Evolutionary conservation across 2,113 vertebrate species (phyloP), one percentile per base, ranked within the genome.

Genomic region (Crypturellus undulatus): DNA sequence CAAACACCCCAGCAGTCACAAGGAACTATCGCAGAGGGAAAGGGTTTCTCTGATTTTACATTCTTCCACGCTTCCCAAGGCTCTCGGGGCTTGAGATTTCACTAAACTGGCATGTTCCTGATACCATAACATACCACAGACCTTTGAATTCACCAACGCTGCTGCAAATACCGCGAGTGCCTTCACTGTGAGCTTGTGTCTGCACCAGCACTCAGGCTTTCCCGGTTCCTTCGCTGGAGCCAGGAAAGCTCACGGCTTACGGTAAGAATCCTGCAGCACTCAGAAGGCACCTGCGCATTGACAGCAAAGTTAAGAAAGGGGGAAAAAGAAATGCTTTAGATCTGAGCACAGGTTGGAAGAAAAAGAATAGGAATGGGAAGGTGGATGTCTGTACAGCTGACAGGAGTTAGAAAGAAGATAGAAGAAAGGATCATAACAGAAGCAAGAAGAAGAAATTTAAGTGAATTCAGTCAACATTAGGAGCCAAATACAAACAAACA

Each of bases 31-130:
- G 70, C 30, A 64, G 49, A 76, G 63, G 12, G 36, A 51, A 2
- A 64, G 3, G 2, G 0, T 1, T 7, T 28, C 26, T 64, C 14
- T 24, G 15, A 11, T 64, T 24, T 32, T 52, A 26, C 59, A 34
- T 52, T 28, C 47, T 72, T 20, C 40, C 8, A 84, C 22, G 43
- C 13, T 79, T 77, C 26, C 20, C 40, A 32, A 56, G 24, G 49
- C 25, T 65, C 6, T 9, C 68, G 5, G n/a, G 15, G 62, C 3
- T 45, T 51, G 32, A 86, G 17, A 38, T 60, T 80, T 84, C 43
- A 52, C 36, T 12, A 32, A 7, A 10, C 0, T 36, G 59, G n/a
- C 47, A 38, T 43, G 43, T 49, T 42, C 25, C 59, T 24, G 38
- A 26, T 54, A 32, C 7, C 67, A 26, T 9, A 67, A 43, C 17